phyloP scores from a whole-genome alignment of 2,113 vertebrate species.

The Plestiodon gilberti region DNA sequence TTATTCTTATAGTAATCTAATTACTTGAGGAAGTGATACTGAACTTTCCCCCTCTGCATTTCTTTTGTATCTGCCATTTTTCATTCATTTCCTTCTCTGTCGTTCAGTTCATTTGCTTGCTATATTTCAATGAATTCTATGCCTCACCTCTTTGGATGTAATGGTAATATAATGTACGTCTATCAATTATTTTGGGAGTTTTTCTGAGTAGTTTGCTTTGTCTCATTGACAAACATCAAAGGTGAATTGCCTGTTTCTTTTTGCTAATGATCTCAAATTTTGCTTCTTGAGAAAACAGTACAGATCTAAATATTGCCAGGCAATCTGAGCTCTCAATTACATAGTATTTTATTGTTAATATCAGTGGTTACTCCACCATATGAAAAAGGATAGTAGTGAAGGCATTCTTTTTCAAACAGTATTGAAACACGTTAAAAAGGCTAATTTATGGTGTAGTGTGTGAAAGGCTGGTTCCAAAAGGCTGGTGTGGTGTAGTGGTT shows the following conservation, averaged over 20 bases:
- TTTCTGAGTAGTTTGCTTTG: neutral
- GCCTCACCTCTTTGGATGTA: conserved; percentile 1
- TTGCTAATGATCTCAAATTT: neutral
- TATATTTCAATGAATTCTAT: conserved; percentile 16
- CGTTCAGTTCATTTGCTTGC: neutral
- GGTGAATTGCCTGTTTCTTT: neutral
- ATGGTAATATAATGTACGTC: conserved; percentile 13
- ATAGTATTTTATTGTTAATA: neutral
- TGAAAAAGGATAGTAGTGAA: neutral
- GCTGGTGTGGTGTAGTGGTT: no score
- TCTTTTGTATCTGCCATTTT: conserved; percentile 1
- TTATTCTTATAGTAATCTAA: neutral
- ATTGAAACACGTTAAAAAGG: no score
- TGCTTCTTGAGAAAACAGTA: neutral
- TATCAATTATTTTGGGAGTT: neutral
- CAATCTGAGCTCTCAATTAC: neutral
- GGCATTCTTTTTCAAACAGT: no score
- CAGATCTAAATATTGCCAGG: neutral
- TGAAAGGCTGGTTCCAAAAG: no score
- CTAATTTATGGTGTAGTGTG: no score
- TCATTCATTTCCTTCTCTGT: neutral
- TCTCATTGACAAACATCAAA: neutral
- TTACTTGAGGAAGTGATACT: neutral
- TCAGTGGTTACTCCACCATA: neutral
- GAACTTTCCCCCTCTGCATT: neutral